These are phyloP conservation scores for Ariopsis seemanni DNA, from an alignment of 2,113 vertebrate genomes.

Conservation along the genomic window DNA sequence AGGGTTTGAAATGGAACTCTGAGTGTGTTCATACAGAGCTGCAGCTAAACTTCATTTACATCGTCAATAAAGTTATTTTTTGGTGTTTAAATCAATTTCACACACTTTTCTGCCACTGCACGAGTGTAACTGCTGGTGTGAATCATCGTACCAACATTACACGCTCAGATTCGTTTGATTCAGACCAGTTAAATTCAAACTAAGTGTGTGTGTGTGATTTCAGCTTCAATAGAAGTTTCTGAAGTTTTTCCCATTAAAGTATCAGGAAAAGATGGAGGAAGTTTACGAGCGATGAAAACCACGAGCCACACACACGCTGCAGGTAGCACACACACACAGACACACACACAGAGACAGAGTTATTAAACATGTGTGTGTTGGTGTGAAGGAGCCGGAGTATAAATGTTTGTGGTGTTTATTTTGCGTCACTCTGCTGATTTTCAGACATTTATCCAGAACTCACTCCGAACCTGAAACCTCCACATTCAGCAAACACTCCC, in stretches of 20 bases:
- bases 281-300: conserved; percentile 66
- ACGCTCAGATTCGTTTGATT: too few species aligned
- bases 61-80: too few species aligned
- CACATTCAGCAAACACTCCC: conserved; percentile 46
- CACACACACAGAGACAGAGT: not conserved
- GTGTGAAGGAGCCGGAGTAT: not conserved
- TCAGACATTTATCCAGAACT: conserved; percentile 59
- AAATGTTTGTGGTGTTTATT: not conserved
- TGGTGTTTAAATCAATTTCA: too few species aligned
- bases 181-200: too few species aligned
- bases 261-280: conserved; percentile 74
- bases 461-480: conserved; percentile 26
- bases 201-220: not conserved
- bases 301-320: conserved; percentile 54
- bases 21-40: too few species aligned
- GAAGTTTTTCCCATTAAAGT: conserved; percentile 74
- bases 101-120: too few species aligned
- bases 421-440: not conserved
- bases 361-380: not conserved
- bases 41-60: too few species aligned
- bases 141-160: too few species aligned
- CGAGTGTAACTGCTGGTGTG: too few species aligned
- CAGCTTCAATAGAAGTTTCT: conserved; percentile 82
- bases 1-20: too few species aligned
- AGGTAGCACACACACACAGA: conserved; percentile 54